Evolutionary conservation across 2,113 vertebrate species (phyloP), one percentile per base, ranked within the genome.

Genomic region (Phaethornis superciliosus): DNA sequence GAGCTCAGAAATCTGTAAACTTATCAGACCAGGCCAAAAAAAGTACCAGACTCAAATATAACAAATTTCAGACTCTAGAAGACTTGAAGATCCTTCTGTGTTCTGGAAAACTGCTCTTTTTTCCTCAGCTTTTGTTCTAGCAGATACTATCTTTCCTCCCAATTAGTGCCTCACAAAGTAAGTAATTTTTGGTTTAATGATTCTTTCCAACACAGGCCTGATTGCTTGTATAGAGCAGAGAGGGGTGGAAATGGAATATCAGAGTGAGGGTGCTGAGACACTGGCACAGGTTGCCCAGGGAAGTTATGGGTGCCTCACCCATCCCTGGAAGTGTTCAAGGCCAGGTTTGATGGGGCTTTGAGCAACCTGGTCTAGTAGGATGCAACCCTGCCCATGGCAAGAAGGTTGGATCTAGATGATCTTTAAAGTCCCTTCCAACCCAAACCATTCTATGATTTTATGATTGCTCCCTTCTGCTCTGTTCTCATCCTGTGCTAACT

Each of bases 11-110:
- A 69, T 74, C 42, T 92, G 51, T 77, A 67, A 81, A 80, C 16
- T 92, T 82, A 72, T 32, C 58, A 94, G 35, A 87, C 40, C 40
- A 92, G 33, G 69, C 33, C 32, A 87, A 85, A 89, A 85, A 88
- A 94, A 81, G 28, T 8, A 85, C 12, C 26, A 82, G 91, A 76
- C 16, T 17, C 63, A 91, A 85, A 58, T 65, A 51, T 62, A 78
- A 69, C 11, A 8, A 54, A 30, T 82, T 3, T 88, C 51, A 88
- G 12, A 40, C 32, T 64, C 12, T 4, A 49, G 62, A 87, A 82
- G 27, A 76, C 21, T 5, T 95, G 58, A 76, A 30, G 35, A 72
- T 21, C 13, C 26, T n/a, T 13, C 24, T 27, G 15, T 72, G 30
- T 44, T 56, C 5, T 3, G 30, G 28, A 72, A 85, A 79, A 69